These are phyloP conservation scores for Pygoscelis antarcticus DNA, from an alignment of 2,113 vertebrate genomes.

Conservation along the genomic window DNA sequence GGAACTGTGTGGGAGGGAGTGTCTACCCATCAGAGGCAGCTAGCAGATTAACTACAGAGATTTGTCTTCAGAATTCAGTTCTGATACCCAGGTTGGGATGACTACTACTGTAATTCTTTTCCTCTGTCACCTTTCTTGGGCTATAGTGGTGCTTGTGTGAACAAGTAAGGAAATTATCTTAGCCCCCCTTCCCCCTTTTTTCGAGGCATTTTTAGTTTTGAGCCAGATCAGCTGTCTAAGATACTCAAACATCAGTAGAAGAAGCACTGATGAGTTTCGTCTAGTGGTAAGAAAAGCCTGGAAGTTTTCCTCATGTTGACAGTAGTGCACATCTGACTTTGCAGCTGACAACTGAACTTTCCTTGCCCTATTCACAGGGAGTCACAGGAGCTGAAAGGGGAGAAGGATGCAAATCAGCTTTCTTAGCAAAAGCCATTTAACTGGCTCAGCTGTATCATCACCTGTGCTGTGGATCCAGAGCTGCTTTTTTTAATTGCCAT, in stretches of 20 bases:
- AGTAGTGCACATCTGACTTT: not conserved
- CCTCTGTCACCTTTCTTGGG: not conserved
- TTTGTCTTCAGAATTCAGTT: not conserved
- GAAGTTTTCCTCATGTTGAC: not conserved
- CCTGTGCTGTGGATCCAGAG: not conserved
- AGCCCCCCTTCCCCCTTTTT: accelerated
- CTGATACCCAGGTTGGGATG: not conserved
- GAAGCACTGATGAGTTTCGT: not conserved
- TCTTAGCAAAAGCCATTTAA: not conserved
- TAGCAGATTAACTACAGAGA: not conserved
- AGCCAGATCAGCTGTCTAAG: not conserved
- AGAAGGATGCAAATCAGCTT: not conserved
- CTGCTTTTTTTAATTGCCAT: not conserved
- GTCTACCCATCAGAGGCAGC: not conserved
- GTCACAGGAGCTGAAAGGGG: not conserved
- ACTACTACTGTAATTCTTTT: not conserved
- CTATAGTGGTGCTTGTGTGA: not conserved
- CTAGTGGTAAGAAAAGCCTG: not conserved
- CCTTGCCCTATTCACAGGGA: not conserved
- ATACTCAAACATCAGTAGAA: not conserved
- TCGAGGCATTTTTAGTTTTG: not conserved
- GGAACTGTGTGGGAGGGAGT: not conserved
- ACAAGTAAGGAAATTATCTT: not conserved
- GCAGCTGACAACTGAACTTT: not conserved
- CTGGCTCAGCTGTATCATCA: not conserved